These are phyloP conservation scores for Drosophila biarmipes DNA, from an alignment of 1,140 invertebrate genomes.

Conservation along the genomic window DNA sequence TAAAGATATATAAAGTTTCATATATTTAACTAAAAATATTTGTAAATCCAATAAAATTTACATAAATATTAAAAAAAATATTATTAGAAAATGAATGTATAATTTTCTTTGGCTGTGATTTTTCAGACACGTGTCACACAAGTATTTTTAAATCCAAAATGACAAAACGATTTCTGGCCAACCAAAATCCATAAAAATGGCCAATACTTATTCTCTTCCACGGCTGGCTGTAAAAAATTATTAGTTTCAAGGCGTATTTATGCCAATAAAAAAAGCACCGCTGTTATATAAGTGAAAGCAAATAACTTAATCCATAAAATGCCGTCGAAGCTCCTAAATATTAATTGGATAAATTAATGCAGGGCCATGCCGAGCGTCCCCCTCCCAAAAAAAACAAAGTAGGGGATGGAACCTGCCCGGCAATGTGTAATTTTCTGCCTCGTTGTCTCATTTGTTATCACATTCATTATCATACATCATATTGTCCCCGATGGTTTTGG, in stretches of 20 bases:
- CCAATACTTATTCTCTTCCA: conserved; percentile 8
- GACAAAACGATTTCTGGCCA: background rate
- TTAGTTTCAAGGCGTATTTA: background rate
- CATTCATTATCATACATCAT: conserved; percentile 2
- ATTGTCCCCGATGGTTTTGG: conserved; percentile 7
- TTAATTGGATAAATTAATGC: conserved; percentile 66
- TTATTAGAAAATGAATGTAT: background rate
- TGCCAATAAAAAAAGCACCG: background rate
- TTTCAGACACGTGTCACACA: too few species aligned
- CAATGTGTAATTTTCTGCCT: conserved; percentile 1
- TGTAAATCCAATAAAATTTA: too few species aligned
- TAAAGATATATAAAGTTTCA: too few species aligned
- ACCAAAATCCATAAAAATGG: background rate
- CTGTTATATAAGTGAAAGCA: conserved; percentile 16
- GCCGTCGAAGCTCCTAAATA: conserved; percentile 25
- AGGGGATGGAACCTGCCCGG: background rate
- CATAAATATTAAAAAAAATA: too few species aligned
- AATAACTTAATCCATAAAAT: conserved; percentile 51
- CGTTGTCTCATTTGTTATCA: background rate
- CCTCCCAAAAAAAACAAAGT: background rate
- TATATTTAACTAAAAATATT: too few species aligned
- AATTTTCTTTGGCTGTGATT: too few species aligned
- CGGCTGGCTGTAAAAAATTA: background rate
- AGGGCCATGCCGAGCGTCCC: conserved; percentile 27
- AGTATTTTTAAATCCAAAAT: too few species aligned